Conservation (phyloP, 2,888 invertebrate species). For the Fissipunctia ypsillon region DNA sequence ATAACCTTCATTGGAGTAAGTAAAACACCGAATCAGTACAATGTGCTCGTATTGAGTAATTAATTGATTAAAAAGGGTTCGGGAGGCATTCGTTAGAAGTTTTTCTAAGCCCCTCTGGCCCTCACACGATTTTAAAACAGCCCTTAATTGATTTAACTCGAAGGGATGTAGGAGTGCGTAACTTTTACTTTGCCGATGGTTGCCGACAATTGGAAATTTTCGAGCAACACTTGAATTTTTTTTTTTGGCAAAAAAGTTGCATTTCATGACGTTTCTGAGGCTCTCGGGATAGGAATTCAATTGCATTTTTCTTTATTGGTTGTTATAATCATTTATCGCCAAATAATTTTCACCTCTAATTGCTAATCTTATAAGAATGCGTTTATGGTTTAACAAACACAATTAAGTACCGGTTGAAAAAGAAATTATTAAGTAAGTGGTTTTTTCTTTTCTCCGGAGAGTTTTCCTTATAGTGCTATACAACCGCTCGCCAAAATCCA, state of each 20-base stretch:
- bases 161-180: conserved; percentile 74
- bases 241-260: conserved; percentile 33
- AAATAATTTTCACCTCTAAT: neutral
- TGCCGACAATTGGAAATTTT: conserved; percentile 55
- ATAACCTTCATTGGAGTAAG: conserved; percentile 28
- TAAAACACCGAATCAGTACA: conserved; percentile 73
- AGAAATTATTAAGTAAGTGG: neutral
- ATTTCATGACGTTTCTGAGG: conserved; percentile 8
- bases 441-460: neutral
- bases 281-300: conserved; percentile 2
- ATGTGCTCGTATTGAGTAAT: conserved; percentile 84
- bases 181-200: conserved; percentile 62
- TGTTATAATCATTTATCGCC: neutral
- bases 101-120: conserved; percentile 78
- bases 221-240: conserved; percentile 59
- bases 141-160: conserved; percentile 86
- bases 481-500: neutral
- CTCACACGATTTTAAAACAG: conserved; percentile 76
- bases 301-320: neutral
- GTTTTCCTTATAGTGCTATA: neutral
- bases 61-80: conserved; percentile 88
- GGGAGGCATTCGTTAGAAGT: conserved; percentile 86
- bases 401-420: neutral
- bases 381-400: neutral
- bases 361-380: neutral